Base-by-base conservation (phyloP, 2,113 vertebrate genomes). In the Geococcyx californianus region DNA sequence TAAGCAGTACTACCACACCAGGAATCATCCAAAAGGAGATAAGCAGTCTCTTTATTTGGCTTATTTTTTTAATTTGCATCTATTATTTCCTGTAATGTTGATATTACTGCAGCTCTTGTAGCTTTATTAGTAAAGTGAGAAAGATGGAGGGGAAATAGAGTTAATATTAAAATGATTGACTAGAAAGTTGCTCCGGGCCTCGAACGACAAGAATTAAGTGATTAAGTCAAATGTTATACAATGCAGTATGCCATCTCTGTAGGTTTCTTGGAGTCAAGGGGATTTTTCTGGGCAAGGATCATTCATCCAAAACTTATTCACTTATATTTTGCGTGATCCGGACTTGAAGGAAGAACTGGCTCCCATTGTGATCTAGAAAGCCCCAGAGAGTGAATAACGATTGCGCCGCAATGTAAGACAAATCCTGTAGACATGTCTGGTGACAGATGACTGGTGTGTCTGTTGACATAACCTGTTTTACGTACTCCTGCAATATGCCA, bases 301-400 rank as follows among this genome's bases (percentile, higher is more conserved):
- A 55, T 84, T 90, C 73, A 88, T 77, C 60, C 68, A 81, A 63
- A 77, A 36, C 55, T 86, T 89, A 89, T 18, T 84, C 81, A 40
- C 21, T 36, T 64, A 6, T 10, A 16, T 36, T 89, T 84, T 0
- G 0, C 67, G 80, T 70, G 80, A 73, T 54, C 21, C 7, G 11
- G 80, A 62, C 45, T 33, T 9, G 28, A 56, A 84, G 55, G 18
- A 38, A 69, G 68, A n/a, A 16, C 34, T 47, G 80, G n/a, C 51
- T 91, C n/a, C 68, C n/a, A 21, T 3, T 70, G 81, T 55, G n/a
- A 69, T 13, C 68, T 45, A 4, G 34, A 29, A 44, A 45, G 56
- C 16, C 59, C 62, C n/a, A 42, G 60, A 31, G 8, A 40, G 26
- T 2, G 34, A 68, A 56, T 2, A 34, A 56, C 0, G 0, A 69